Evolutionary conservation across 2,113 vertebrate genomes (phyloP), one percentile per base, ranked within the genome.

Genomic region (Eulemur macaco): DNA sequence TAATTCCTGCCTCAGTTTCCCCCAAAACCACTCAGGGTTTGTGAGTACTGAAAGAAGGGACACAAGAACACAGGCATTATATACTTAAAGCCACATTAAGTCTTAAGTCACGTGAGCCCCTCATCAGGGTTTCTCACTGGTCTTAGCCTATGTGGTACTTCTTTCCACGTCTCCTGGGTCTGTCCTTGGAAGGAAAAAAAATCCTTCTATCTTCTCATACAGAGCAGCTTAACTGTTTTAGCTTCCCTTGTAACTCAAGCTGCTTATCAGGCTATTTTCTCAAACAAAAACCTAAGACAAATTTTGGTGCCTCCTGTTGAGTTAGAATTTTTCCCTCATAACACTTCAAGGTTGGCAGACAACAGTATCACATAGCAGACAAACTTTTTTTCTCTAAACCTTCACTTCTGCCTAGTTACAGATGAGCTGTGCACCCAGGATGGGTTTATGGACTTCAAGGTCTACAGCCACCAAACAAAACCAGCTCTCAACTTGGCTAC

Each of bases 381-480:
- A 56, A 3, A 37, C 18, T 47, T n/a, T 34, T 58, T 18, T 39
- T 47, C 71, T 87, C 63, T 50, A 80, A 87, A 20, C 37, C 34
- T 56, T n/a, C 5, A 10, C 39, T 6, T 47, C 45, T 45, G 6
- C 85, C 37, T 90, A 82, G 29, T 98, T 97, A 14, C 97, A 99
- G 98, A 94, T 93, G 91, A 98, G 56, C 63, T 97, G 0, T 99
- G 99, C 91, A 98, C 98, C 8, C 96, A 58, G 13, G 98, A 99
- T 42, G 99, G 99, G 5, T 98, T 98, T 89, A 99, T 99, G 98
- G 95, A 98, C 42, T 97, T 99, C 54, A 94, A 99, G 89, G 8
- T 99, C 21, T 73, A 97, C 66, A 98, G 97, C 54, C 94, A 97
- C 2, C 97, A 95, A 18, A 99, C 98, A 13, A 97, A 42, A 17